Conservation (phyloP, 2,113 vertebrate species). For the Perca schrenkii region DNA sequence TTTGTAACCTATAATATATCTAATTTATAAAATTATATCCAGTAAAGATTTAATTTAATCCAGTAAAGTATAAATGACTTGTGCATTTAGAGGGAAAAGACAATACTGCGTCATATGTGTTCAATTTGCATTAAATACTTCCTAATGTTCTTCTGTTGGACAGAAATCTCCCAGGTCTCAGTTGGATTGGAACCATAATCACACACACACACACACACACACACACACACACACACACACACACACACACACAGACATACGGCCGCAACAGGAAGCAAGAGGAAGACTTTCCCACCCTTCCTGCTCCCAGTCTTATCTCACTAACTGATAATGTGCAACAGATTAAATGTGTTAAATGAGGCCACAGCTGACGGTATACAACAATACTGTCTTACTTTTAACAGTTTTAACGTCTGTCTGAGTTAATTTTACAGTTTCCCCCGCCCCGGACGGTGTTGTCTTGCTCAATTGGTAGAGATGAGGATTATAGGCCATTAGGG, state of each 20-base stretch:
- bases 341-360: slow-evolving; percentile 24
- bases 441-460: background rate
- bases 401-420: slow-evolving; percentile 1
- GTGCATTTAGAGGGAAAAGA: background rate
- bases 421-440: background rate
- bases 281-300: slow-evolving; percentile 45
- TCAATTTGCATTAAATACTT: slow-evolving; percentile 10
- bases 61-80: background rate
- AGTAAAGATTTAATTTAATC: background rate
- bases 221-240: no score
- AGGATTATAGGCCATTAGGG: slow-evolving; percentile 11
- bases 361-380: background rate
- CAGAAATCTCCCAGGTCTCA: background rate
- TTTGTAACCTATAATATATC: background rate
- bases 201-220: background rate
- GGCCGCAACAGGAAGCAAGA: slow-evolving; percentile 23
- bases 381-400: background rate
- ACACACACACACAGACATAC: background rate
- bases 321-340: slow-evolving; percentile 36
- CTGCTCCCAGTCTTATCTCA: slow-evolving; percentile 29
- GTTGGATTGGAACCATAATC: slow-evolving; percentile 22
- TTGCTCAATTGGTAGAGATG: slow-evolving; percentile 19
- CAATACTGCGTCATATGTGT: background rate
- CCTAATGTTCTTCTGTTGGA: background rate
- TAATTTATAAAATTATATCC: background rate